Percentiles rank a stretch among this genome's conserved stretches.
Conservation (phyloP, 2,797 vertebrate species). For the Phrynocephalus guinanensis region DNA sequence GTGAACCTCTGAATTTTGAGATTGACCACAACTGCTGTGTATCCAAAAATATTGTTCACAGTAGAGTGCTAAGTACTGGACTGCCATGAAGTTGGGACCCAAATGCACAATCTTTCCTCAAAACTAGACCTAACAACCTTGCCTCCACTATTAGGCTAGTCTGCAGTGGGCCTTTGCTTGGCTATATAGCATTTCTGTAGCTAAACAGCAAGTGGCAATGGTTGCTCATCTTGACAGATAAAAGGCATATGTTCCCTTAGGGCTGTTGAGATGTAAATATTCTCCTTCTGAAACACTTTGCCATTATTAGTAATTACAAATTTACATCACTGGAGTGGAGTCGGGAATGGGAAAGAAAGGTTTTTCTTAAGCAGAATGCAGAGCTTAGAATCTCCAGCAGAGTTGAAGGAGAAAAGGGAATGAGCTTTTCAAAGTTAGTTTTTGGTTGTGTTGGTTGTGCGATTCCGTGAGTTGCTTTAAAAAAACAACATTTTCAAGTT, state of each 20-base stretch:
- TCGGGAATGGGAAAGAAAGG: background rate
- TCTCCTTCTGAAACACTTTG: background rate
- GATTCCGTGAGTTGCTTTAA: background rate
- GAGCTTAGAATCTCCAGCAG: conserved; percentile 4
- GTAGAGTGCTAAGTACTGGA: background rate
- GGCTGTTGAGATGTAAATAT: background rate
- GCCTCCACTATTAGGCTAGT: background rate
- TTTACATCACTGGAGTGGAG: background rate
- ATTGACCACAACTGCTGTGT: background rate
- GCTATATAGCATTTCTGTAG: background rate
- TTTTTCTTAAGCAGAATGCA: background rate
- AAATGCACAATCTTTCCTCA: no score
- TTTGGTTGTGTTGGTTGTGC: background rate
- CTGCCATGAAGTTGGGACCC: no score
- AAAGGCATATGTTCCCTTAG: background rate
- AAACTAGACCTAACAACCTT: background rate
- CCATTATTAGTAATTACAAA: background rate
- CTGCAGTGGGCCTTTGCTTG: background rate
- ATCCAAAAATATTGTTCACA: background rate
- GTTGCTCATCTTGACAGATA: no score
- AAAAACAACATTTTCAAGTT: background rate
- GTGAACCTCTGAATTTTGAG: background rate
- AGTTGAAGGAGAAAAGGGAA: background rate
- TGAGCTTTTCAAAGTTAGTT: background rate
- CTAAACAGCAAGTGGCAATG: background rate